Conservation (phyloP, 2,113 vertebrate species). For the Danio rerio region DNA sequence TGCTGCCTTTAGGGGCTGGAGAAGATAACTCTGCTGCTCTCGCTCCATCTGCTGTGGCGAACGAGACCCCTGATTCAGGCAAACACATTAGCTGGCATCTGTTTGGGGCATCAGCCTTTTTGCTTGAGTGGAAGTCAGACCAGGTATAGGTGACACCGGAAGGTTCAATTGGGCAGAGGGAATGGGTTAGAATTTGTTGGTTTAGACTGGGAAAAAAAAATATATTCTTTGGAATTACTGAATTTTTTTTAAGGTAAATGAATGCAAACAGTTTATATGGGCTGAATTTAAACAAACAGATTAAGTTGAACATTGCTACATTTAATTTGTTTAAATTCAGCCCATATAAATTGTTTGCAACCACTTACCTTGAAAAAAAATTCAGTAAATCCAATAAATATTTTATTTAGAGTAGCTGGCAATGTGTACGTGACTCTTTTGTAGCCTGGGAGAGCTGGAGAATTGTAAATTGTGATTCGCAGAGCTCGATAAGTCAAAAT, state of each 20-base stretch:
- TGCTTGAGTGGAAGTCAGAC: slow-evolving; percentile 5
- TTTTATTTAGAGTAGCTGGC: background rate
- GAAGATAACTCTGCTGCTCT: slow-evolving; percentile 64
- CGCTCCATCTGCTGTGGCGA: slow-evolving; percentile 66
- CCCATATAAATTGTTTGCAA: too few species aligned
- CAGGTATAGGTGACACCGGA: background rate
- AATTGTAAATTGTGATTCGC: background rate
- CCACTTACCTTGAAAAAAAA: too few species aligned
- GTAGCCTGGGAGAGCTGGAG: background rate
- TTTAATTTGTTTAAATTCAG: too few species aligned
- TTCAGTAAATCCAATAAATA: too few species aligned
- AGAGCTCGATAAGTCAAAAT: background rate
- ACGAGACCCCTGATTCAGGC: slow-evolving; percentile 10
- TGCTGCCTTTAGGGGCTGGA: slow-evolving; percentile 63
- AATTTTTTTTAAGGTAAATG: too few species aligned
- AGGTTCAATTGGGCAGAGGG: background rate
- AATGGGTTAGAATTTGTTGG: too few species aligned
- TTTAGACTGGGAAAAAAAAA: too few species aligned
- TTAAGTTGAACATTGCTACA: too few species aligned
- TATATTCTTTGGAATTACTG: too few species aligned
- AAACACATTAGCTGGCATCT: slow-evolving; percentile 42
- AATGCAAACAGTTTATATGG: too few species aligned
- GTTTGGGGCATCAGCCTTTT: slow-evolving; percentile 32
- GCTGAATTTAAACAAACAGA: too few species aligned
- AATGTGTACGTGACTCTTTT: background rate